Conservation (phyloP, 1,140 invertebrate species). For the Dendroctonus valens region DNA sequence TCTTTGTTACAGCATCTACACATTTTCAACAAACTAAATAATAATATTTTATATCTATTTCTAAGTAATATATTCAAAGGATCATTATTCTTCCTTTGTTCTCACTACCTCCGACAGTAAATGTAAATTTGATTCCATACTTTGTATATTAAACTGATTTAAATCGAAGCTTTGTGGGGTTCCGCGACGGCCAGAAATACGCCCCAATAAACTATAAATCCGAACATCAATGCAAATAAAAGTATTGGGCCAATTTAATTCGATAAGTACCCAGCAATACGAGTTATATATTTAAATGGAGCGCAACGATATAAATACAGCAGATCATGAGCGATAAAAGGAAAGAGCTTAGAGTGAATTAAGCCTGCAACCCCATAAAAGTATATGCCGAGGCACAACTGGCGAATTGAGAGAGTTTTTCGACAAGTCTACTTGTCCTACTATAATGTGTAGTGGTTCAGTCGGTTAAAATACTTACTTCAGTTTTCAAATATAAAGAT, state of each 20-base stretch:
- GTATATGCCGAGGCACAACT: constrained; percentile 28
- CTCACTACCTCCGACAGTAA: neutral
- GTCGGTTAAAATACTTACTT: no score
- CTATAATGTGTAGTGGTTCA: neutral
- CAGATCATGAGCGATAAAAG: constrained; percentile 43
- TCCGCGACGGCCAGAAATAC: constrained; percentile 4
- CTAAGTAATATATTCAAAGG: no score
- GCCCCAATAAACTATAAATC: constrained; percentile 17
- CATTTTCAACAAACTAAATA: no score
- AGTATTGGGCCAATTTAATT: constrained; percentile 24
- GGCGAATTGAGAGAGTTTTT: constrained; percentile 21
- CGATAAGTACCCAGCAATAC: constrained; percentile 24
- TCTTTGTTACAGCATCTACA: no score
- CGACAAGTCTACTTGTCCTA: neutral
- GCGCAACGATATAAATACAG: constrained; percentile 40
- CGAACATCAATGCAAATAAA: constrained; percentile 29
- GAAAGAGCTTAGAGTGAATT: constrained; percentile 40
- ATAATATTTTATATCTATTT: no score
- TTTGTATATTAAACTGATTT: neutral
- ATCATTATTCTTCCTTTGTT: neutral
- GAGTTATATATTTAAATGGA: constrained; percentile 40
- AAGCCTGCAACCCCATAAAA: constrained; percentile 41
- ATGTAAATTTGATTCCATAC: neutral
- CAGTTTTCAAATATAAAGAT: no score
- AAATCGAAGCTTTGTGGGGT: constrained; percentile 5